Conservation (phyloP, 2,113 vertebrate genomes). For the Atrichornis clamosus region DNA sequence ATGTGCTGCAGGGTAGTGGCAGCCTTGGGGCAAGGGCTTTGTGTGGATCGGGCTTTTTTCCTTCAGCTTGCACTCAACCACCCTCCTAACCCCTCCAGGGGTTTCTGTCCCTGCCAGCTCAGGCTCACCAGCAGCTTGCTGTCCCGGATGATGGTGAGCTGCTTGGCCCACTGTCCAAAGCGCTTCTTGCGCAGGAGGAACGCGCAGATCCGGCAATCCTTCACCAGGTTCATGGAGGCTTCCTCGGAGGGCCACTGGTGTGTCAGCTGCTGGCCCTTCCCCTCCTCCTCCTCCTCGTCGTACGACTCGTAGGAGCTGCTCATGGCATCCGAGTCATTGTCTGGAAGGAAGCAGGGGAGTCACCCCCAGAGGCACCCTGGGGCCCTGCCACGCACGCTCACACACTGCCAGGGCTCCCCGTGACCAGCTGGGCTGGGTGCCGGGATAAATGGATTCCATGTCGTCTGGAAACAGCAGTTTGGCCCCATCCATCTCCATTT, state of each 20-base stretch:
- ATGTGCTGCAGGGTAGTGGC: background rate
- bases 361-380: background rate
- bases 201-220: slow-evolving; percentile 90
- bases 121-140: slow-evolving; percentile 89
- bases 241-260: slow-evolving; percentile 90
- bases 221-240: slow-evolving; percentile 83
- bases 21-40: background rate
- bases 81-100: accelerated
- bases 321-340: slow-evolving; percentile 95
- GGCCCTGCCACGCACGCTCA: accelerated
- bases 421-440: background rate
- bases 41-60: background rate
- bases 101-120: background rate
- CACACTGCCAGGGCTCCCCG: accelerated
- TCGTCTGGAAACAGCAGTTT: background rate
- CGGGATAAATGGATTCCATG: background rate
- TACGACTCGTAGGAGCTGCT: slow-evolving; percentile 99
- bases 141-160: slow-evolving; percentile 90
- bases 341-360: slow-evolving; percentile 64
- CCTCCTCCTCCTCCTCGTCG: slow-evolving; percentile 94
- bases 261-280: slow-evolving; percentile 79
- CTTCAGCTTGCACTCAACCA: background rate
- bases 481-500: background rate
- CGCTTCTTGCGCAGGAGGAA: slow-evolving; percentile 96
- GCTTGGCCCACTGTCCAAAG: slow-evolving; percentile 96